Evolutionary conservation across 2,888 invertebrate genomes (phyloP).

Genomic region (Macaria liturata): DNA sequence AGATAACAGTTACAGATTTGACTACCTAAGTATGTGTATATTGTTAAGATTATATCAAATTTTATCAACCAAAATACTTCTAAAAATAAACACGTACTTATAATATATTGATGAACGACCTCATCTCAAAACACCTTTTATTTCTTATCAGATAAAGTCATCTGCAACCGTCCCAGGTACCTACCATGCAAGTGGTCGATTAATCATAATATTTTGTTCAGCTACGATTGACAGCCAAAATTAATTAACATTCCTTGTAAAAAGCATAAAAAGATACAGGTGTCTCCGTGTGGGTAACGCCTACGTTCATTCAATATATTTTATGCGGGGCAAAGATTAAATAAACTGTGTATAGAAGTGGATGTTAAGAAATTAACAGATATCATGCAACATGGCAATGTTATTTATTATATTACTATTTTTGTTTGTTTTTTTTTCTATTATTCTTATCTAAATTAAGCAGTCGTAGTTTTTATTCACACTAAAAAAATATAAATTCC

Average conservation of each 20-base stretch:
- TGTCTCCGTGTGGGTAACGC: constrained; percentile 68
- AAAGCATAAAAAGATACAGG: constrained; percentile 72
- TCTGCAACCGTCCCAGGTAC: constrained; percentile 41
- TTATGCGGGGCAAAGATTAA: constrained; percentile 65
- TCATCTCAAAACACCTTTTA: constrained; percentile 28
- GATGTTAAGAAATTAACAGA: no score
- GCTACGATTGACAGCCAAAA: constrained; percentile 76
- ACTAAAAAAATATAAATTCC: no score
- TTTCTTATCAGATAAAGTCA: constrained; percentile 39
- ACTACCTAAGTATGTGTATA: background rate
- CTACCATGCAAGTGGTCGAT: constrained; percentile 58
- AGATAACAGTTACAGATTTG: no score
- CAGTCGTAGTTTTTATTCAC: no score
- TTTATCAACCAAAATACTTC: background rate
- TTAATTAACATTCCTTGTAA: constrained; percentile 80
- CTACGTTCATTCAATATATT: constrained; percentile 75
- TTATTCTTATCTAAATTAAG: no score
- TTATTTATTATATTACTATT: no score
- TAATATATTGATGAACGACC: constrained; percentile 14
- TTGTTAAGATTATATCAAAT: background rate
- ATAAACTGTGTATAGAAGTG: background rate
- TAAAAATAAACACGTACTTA: constrained; percentile 1
- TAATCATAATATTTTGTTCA: constrained; percentile 78
- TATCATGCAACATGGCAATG: no score
- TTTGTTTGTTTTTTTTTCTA: no score